Percentiles rank a stretch among this genome's conserved stretches.
Evolutionary conservation across 2,797 vertebrate species (phyloP).

Genomic region (Sebastes iracundus): DNA sequence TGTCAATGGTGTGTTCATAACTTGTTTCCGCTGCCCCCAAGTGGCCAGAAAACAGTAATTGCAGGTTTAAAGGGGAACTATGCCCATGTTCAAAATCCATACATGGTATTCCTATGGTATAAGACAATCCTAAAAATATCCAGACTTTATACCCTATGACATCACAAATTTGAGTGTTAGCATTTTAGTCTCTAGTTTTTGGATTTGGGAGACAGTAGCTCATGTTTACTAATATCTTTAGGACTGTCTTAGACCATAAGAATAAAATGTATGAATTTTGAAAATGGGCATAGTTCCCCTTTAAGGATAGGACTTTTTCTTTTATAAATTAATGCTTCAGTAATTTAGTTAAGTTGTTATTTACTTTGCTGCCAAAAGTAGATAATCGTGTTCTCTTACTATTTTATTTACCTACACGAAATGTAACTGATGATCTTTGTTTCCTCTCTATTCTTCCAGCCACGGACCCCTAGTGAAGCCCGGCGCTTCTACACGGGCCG

Average conservation of each 20-base stretch:
- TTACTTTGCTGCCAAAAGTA: not conserved
- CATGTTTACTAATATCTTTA: no score
- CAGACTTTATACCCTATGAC: no score
- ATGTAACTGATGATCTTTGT: not conserved
- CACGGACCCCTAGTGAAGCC: constrained; percentile 83
- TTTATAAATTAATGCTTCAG: not conserved
- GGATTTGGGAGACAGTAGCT: no score
- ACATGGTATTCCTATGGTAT: no score
- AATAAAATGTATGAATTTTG: no score
- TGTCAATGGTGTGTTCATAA: not conserved
- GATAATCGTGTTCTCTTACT: not conserved
- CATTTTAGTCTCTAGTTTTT: no score
- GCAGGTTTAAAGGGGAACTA: not conserved
- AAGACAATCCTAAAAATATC: no score
- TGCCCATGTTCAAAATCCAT: no score
- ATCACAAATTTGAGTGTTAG: no score
- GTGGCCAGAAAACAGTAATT: not conserved
- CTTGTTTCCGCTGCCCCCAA: not conserved
- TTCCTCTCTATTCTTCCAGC: constrained; percentile 53
- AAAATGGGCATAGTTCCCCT: no score
- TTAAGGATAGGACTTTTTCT: no score
- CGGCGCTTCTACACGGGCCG: constrained; percentile 88
- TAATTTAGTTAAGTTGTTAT: not conserved
- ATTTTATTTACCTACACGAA: not conserved
- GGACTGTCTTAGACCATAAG: no score